These are phyloP conservation scores for Petrolisthes manimaculis DNA, from an alignment of 2,888 invertebrate genomes.

Conservation along the genomic window DNA sequence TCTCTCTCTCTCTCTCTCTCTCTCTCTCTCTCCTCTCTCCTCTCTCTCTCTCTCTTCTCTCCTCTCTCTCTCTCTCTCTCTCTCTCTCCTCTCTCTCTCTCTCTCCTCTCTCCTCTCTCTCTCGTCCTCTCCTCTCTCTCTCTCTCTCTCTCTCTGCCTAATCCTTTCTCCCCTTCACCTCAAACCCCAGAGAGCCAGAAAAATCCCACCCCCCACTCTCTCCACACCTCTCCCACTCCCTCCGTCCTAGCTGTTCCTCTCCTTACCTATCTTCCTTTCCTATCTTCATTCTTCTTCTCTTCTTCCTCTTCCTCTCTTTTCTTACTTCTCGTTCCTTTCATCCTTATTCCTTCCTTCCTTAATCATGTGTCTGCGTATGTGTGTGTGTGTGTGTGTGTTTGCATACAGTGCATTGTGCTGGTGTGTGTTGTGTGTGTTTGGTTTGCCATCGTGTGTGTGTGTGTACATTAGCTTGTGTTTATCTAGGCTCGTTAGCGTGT, in stretches of 20 bases:
- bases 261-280: not conserved
- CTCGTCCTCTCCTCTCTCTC: not conserved
- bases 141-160: constrained; percentile 5
- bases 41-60: not conserved
- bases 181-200: no score
- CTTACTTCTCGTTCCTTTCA: not conserved
- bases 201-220: no score
- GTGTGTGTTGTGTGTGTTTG: no score
- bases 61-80: constrained; percentile 14
- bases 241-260: no score
- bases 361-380: no score
- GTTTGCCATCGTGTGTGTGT: no score
- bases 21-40: not conserved
- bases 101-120: not conserved
- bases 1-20: not conserved
- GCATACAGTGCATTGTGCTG: no score
- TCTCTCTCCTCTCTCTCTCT: constrained; percentile 6
- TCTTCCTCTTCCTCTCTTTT: not conserved
- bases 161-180: not conserved
- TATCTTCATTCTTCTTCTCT: not conserved
- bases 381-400: no score
- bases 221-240: not conserved
- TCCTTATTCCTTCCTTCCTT: no score
- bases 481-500: no score
- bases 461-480: no score